phyloP scores from a whole-genome alignment of 2,888 invertebrate genomes.

The Cryptus armator region DNA sequence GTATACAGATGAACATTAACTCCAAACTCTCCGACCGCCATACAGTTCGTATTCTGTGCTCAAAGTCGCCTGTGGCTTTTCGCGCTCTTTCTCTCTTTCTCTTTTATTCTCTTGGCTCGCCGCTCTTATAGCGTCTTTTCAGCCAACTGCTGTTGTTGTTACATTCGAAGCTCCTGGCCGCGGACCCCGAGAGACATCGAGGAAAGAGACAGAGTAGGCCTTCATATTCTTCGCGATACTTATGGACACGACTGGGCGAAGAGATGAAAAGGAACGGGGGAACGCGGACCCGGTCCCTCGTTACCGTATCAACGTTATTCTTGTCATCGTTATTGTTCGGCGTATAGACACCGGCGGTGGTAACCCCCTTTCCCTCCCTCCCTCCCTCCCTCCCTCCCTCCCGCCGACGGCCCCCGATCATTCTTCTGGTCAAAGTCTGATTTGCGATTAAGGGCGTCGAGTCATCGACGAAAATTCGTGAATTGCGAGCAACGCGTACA shows the following conservation, averaged over 20 bases:
- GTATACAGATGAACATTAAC: conserved; percentile 34
- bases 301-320: conserved; percentile 70
- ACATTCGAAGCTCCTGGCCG: conserved; percentile 37
- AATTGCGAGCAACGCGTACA: not conserved
- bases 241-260: conserved; percentile 52
- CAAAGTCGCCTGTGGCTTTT: conserved; percentile 64
- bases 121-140: conserved; percentile 51
- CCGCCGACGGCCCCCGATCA: conserved; percentile 47
- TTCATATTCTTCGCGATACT: conserved; percentile 60
- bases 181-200: conserved; percentile 32
- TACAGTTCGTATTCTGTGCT: conserved; percentile 55
- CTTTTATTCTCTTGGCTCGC: conserved; percentile 30
- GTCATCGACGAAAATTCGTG: conserved; percentile 12
- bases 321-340: conserved; percentile 60
- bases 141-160: conserved; percentile 42
- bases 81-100: conserved; percentile 51
- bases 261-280: conserved; percentile 53
- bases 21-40: conserved; percentile 45
- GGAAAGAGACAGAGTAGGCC: conserved; percentile 27
- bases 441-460: conserved; percentile 11
- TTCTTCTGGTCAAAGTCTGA: conserved; percentile 8
- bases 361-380: not conserved
- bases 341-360: conserved; percentile 43
- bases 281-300: conserved; percentile 59
- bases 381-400: too few species aligned